phyloP scores from a whole-genome alignment of 2,113 vertebrate genomes.

The Brachypteracias leptosomus region DNA sequence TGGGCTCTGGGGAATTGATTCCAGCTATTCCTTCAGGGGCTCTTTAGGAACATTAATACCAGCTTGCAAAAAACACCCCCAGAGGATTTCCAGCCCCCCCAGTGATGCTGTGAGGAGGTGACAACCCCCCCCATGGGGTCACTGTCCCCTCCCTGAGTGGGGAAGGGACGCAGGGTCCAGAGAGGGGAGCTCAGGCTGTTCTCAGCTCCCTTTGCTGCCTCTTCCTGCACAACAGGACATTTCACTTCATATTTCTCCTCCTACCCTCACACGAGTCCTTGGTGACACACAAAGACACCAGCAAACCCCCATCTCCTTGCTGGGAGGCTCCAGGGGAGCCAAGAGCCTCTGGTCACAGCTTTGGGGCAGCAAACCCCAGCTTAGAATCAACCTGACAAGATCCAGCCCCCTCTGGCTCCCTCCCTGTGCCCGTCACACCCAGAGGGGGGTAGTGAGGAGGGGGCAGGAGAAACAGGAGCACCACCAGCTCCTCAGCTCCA shows the following conservation, averaged over 20 bases:
- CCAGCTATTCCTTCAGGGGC: background rate
- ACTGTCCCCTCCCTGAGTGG: background rate
- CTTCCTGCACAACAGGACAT: rapidly evolving
- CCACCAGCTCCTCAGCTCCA: background rate
- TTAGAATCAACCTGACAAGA: background rate
- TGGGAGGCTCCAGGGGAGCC: background rate
- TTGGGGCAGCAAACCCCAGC: background rate
- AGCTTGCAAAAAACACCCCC: background rate
- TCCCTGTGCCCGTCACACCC: background rate
- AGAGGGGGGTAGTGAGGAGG: background rate
- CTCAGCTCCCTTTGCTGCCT: background rate
- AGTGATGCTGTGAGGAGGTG: background rate
- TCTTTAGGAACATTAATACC: rapidly evolving
- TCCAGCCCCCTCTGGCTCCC: background rate
- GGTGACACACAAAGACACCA: rapidly evolving
- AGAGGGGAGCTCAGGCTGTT: background rate
- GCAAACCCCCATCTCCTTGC: background rate
- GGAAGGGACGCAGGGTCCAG: too few species aligned
- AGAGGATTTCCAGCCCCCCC: rapidly evolving
- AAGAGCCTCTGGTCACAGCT: rapidly evolving
- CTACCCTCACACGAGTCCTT: rapidly evolving
- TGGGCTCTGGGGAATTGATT: background rate
- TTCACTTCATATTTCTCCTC: rapidly evolving
- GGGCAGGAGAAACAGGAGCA: background rate
- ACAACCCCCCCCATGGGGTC: rapidly evolving